Evolutionary conservation across 2,888 invertebrate genomes (phyloP), one percentile per base, ranked within the genome.

Genomic region (Melanostoma scalare): DNA sequence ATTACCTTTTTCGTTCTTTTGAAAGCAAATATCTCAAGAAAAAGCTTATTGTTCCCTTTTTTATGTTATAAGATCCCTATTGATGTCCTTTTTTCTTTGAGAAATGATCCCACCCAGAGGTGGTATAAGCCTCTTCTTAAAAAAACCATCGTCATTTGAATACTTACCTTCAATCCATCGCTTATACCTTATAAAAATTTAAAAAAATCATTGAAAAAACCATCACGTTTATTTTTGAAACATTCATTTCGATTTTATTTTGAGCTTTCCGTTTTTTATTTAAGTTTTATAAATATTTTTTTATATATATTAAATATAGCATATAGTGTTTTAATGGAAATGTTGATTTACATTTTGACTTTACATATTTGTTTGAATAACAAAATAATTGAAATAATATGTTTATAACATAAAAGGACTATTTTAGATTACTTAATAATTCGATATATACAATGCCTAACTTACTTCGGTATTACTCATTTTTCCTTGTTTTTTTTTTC

Each of bases 181-280:
- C 9, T 56, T 36, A n/a, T n/a, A 2, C 1, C 56, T 3, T 20
- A 20, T 20, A 20, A 20, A 20, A 20, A 20, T 20, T 20, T 20
- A 0, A 20, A 20, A 20, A 20, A 20, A 1, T 20, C 20, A 20
- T 20, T 20, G 20, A 65, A 65, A 72, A 60, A n/a, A 44, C 3
- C n/a, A 0, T 31, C 20, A n/a, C 30, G 35, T 44, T 68, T 55
- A 63, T 84, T 84, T 36, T 60, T 79, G 79, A 84, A 84, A 84
- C 79, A 84, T 84, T 84, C 84, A 84, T 84, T 84, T 75, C 74
- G 74, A 55, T 75, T 84, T 84, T 84, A 79, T 84, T 79, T 79
- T 74, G 79, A 79, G 79, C 79, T 74, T 84, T 71, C 71, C 72
- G 38, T 46, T 73, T 67, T 53, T 71, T 48, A 75, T 84, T 74